phyloP scores from a whole-genome alignment of 2,113 vertebrate species.

The Podarcis muralis region DNA sequence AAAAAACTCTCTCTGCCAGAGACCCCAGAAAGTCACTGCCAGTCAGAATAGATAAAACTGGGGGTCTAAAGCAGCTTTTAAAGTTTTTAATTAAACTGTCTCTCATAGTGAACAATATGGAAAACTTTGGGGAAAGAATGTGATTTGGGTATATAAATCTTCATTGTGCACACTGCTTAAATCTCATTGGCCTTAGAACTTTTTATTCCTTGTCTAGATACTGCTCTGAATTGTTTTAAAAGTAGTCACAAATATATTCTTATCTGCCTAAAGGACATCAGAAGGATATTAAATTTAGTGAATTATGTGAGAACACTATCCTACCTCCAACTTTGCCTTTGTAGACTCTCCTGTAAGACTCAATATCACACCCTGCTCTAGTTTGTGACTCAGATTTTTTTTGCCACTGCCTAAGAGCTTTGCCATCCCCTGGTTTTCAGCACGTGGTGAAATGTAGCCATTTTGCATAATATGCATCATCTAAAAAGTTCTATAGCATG shows the following conservation, averaged over 20 bases:
- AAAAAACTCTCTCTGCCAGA: no score
- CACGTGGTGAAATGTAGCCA: slow-evolving; percentile 41
- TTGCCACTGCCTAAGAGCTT: not conserved
- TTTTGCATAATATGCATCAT: not conserved
- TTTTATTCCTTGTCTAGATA: not conserved
- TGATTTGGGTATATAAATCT: no score
- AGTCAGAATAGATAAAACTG: no score
- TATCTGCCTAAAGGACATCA: not conserved
- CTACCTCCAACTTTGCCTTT: not conserved
- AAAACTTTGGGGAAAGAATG: no score
- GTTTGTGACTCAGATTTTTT: not conserved
- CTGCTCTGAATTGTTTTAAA: not conserved
- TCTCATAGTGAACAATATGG: no score
- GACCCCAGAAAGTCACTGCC: no score
- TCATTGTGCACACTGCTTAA: no score
- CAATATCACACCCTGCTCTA: not conserved
- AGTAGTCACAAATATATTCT: no score
- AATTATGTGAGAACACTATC: not conserved
- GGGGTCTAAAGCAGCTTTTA: no score
- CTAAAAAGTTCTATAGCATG: not conserved
- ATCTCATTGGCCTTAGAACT: no score
- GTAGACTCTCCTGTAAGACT: not conserved
- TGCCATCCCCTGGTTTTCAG: not conserved
- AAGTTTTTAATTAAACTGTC: no score
- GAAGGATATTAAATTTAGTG: slow-evolving; percentile 26